These are phyloP conservation scores for Agrypnia vestita DNA, from an alignment of 1,140 invertebrate species.

Conservation along the genomic window DNA sequence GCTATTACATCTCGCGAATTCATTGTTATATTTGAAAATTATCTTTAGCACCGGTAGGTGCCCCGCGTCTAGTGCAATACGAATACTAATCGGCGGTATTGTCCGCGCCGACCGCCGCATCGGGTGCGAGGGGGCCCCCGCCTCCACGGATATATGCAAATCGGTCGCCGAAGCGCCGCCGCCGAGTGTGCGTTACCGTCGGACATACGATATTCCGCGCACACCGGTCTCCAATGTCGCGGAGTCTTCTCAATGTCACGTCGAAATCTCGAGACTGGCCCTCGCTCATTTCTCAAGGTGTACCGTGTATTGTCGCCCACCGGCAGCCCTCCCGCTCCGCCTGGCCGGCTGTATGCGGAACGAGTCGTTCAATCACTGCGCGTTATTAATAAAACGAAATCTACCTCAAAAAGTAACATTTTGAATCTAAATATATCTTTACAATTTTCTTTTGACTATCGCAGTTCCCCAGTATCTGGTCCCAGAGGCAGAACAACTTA, in stretches of 20 bases:
- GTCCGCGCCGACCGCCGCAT: neutral
- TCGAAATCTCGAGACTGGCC: constrained; percentile 24
- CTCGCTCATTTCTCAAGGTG: constrained; percentile 37
- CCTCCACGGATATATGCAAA: constrained; percentile 9
- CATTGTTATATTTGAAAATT: no score
- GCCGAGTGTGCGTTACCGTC: constrained; percentile 44
- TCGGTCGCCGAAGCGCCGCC: constrained; percentile 17
- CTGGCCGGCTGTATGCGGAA: neutral
- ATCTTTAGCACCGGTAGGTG: no score
- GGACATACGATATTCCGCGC: constrained; percentile 47
- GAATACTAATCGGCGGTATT: no score
- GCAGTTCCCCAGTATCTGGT: no score
- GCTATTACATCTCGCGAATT: neutral
- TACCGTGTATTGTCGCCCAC: constrained; percentile 22
- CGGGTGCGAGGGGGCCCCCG: neutral
- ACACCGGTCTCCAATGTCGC: constrained; percentile 41
- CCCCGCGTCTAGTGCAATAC: no score
- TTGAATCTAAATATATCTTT: neutral
- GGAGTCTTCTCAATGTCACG: constrained; percentile 38
- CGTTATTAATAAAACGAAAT: neutral
- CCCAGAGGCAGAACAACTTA: no score
- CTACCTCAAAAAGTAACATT: neutral
- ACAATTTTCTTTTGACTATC: no score
- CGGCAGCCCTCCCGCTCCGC: constrained; percentile 11
- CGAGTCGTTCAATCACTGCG: constrained; percentile 25